Percentiles rank a stretch among this genome's conserved stretches.
These are phyloP conservation scores for Emydocephalus ijimae DNA, from an alignment of 2,113 vertebrate genomes.

Conservation along the genomic window DNA sequence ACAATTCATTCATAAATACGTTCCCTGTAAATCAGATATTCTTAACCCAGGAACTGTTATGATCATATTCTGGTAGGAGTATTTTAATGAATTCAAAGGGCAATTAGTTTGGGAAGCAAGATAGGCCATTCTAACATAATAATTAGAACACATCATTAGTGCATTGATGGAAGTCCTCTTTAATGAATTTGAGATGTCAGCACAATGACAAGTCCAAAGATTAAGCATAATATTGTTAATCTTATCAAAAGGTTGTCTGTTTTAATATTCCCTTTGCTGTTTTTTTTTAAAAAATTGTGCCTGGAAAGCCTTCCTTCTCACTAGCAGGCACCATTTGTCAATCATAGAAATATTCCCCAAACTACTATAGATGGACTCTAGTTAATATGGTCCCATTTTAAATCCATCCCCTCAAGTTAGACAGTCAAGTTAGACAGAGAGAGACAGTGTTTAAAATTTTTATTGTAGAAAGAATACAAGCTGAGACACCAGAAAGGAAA, in stretches of 20 bases:
- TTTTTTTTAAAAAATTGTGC: neutral
- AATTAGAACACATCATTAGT: neutral
- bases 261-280: constrained; percentile 53
- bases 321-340: constrained; percentile 2
- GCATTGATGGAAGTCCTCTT: neutral
- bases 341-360: constrained; percentile 26
- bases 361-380: constrained; percentile 19
- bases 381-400: constrained; percentile 21
- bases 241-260: constrained; percentile 53
- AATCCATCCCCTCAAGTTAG: constrained; percentile 33
- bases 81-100: neutral
- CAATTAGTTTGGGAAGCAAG: neutral
- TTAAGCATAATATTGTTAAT: constrained; percentile 11
- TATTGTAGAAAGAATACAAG: constrained; percentile 32
- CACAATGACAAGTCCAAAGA: neutral
- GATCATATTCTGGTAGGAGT: neutral
- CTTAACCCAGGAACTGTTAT: neutral
- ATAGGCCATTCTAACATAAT: neutral
- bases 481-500: constrained; percentile 32
- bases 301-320: neutral
- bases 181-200: constrained; percentile 3
- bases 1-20: neutral
- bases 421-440: neutral
- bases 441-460: constrained; percentile 13
- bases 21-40: neutral